These are phyloP conservation scores for Solea solea DNA, from an alignment of 2,113 vertebrate species.

Conservation along the genomic window DNA sequence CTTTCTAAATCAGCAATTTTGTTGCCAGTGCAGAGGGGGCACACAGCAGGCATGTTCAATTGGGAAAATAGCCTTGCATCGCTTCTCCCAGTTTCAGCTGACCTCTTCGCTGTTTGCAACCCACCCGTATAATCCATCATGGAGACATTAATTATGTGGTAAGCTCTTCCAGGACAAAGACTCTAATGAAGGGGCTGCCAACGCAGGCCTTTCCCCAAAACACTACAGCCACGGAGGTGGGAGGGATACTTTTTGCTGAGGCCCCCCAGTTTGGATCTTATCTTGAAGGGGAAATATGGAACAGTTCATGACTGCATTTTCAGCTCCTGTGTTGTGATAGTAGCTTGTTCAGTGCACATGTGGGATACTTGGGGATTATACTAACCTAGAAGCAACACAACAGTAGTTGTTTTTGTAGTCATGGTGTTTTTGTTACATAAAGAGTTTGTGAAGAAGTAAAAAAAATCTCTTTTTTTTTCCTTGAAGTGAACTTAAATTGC, in stretches of 20 bases:
- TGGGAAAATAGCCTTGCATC: slow-evolving; percentile 58
- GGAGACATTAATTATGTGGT: slow-evolving; percentile 82
- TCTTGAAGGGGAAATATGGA: slow-evolving; percentile 31
- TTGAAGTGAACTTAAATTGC: slow-evolving; percentile 1
- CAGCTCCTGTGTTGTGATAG: slow-evolving; percentile 28
- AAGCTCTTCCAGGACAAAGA: slow-evolving; percentile 79
- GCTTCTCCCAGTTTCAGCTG: slow-evolving; percentile 61
- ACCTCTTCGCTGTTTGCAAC: slow-evolving; percentile 71
- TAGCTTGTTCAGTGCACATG: slow-evolving; percentile 20
- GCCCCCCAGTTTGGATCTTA: slow-evolving; percentile 31
- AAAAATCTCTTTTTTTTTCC: background rate
- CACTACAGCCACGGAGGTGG: slow-evolving; percentile 49
- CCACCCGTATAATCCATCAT: slow-evolving; percentile 77
- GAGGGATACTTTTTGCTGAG: slow-evolving; percentile 41
- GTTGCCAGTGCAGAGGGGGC: slow-evolving; percentile 42
- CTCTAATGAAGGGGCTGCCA: slow-evolving; percentile 80
- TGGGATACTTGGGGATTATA: slow-evolving; percentile 4
- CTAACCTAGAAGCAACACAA: slow-evolving; percentile 7
- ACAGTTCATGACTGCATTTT: slow-evolving; percentile 32
- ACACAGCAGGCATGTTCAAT: slow-evolving; percentile 57
- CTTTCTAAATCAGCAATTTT: slow-evolving; percentile 70
- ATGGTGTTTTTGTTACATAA: background rate
- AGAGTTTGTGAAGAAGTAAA: background rate
- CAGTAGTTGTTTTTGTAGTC: background rate
- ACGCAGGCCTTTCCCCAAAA: slow-evolving; percentile 53